Evolutionary conservation across 2,797 vertebrate genomes (phyloP), one percentile per base, ranked within the genome.

Genomic region (Pristis pectinata): DNA sequence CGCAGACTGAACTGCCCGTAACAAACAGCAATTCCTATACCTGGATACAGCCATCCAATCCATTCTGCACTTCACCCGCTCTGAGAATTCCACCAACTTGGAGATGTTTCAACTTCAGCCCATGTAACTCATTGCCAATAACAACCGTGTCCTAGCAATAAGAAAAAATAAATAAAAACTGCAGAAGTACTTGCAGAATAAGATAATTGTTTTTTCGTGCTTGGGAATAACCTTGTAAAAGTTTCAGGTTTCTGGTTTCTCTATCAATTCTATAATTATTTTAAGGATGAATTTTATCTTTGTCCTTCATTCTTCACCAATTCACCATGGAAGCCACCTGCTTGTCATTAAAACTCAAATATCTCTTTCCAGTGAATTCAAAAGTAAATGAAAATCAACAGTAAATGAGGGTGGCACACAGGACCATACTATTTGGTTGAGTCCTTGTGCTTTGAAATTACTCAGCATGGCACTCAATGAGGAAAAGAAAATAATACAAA

Each of bases 21-120:
- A 61, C 44, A 74, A 34, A 94, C 61, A 74, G 41, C 37, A 53
- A 64, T 53, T 27, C 15, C 41, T 96, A 97, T 95, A 99, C 99
- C 98, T 99, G 99, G 96, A 99, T 98, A 96, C 99, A 99, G 95
- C 99, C 99, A 95, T 96, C 97, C 95, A 99, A 98, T 74, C 99
- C 99, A 1, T 97, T 98, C 96, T 98, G 98, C 95, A 98, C 98
- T 95, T 99, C 98, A 95, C 98, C 98, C 22, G 98, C 97, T 76
- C 97, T 98, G 95, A 98, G 96, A 95, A 99, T 97, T 95, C 99
- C 99, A 94, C 99, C 99, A 94, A 99, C 98, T 0, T 99, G 98
- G 95, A 99, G 98, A 95, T 98, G 98, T 96, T 99, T 99, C 96
- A 99, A 98, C 96, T 98, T 99, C 96, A 99, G 96, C 94, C 98